A percentile compares a stretch with the other conserved stretches of the same genome.
Conservation (phyloP, 2,888 invertebrate genomes). For the Phaedon cochleariae region DNA sequence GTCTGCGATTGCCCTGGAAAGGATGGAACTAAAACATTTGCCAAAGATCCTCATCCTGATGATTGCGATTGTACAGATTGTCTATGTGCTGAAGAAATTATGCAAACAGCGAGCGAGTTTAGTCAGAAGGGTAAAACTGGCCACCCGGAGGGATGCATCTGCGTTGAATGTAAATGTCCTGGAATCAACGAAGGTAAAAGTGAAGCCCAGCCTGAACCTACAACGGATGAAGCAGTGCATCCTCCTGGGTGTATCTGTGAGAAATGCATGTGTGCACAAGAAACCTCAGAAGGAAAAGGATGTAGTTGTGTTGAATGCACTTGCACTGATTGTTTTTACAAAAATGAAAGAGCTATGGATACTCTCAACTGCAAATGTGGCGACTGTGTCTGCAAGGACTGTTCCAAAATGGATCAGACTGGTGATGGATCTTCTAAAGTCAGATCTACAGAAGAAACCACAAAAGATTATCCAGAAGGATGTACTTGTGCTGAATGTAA, state of each 20-base stretch:
- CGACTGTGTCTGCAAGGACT: conserved; percentile 30
- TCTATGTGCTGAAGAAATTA: neutral
- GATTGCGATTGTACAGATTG: conserved; percentile 23
- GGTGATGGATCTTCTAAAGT: neutral
- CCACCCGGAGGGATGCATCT: conserved; percentile 12
- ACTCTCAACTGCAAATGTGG: conserved; percentile 20
- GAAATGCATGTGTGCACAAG: conserved; percentile 27
- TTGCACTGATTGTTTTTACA: conserved; percentile 20
- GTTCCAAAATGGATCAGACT: neutral
- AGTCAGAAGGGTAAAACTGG: neutral
- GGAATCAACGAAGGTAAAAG: neutral
- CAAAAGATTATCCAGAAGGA: neutral
- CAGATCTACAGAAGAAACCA: neutral
- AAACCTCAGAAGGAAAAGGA: conserved; percentile 6
- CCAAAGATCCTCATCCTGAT: conserved; percentile 23
- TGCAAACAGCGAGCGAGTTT: conserved; percentile 12
- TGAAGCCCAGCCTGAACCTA: neutral
- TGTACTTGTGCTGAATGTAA: conserved; percentile 24
- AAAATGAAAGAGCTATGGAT: neutral
- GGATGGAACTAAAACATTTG: neutral
- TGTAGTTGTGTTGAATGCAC: conserved; percentile 27
- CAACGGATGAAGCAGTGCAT: conserved; percentile 23
- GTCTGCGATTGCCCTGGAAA: conserved; percentile 25
- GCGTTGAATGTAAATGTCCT: conserved; percentile 21
- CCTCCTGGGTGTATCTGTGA: conserved; percentile 32